Evolutionary conservation across 2,113 vertebrate genomes (phyloP).

Genomic region (Pomatostomus ruficeps): DNA sequence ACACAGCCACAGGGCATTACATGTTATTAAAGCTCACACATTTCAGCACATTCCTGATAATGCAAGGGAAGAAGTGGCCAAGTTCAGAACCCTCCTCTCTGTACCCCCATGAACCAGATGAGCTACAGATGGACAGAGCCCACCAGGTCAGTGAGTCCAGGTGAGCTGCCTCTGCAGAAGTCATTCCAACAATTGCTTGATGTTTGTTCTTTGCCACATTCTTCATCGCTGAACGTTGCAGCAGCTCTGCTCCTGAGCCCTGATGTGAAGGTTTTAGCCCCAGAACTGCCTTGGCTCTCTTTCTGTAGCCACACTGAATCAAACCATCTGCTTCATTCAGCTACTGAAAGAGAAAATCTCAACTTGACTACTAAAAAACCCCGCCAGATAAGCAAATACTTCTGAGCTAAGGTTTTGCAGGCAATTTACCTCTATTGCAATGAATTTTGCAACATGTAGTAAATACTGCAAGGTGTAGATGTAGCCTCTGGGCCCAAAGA

Average conservation of each 20-base stretch:
- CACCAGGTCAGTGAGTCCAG: background rate
- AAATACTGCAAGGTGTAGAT: background rate
- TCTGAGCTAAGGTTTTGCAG: background rate
- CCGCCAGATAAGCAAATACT: background rate
- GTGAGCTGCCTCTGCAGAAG: background rate
- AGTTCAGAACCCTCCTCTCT: background rate
- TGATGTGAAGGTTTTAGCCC: background rate
- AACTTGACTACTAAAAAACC: background rate
- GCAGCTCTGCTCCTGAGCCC: background rate
- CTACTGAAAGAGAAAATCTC: background rate
- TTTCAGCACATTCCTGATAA: background rate
- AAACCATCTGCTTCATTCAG: background rate
- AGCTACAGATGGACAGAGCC: background rate
- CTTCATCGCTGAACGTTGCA: background rate
- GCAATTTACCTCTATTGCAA: background rate
- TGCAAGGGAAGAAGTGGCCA: background rate
- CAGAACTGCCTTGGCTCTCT: background rate
- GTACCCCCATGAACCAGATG: accelerated
- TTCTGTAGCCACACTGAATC: background rate
- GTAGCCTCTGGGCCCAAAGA: background rate
- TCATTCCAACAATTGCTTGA: background rate
- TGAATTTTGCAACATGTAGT: background rate
- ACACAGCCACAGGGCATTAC: background rate
- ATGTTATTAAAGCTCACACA: background rate
- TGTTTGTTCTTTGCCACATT: background rate